Percentiles rank a stretch among this genome's conserved stretches.
These are phyloP conservation scores for Carterocephalus palaemon DNA, from an alignment of 2,888 invertebrate species.

Conservation along the genomic window DNA sequence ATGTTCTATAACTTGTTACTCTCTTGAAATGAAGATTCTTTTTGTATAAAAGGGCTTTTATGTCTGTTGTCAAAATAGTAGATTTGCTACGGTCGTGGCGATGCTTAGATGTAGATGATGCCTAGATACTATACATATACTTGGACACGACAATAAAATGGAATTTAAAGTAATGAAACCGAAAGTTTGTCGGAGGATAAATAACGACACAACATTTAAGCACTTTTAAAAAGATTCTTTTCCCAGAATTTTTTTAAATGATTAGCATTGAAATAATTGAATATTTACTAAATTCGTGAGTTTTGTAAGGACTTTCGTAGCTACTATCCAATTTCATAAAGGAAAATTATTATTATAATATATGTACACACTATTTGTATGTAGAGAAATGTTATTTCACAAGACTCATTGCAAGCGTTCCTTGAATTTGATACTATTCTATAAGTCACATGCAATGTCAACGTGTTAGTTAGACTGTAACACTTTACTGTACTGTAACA, in stretches of 20 bases:
- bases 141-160: not conserved
- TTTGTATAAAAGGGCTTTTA: not conserved
- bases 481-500: slow-evolving; percentile 9
- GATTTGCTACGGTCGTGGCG: too few species aligned
- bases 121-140: too few species aligned
- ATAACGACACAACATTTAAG: not conserved
- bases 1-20: slow-evolving; percentile 7
- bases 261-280: slow-evolving; percentile 2
- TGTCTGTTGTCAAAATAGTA: not conserved
- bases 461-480: not conserved
- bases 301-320: slow-evolving; percentile 1
- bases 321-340: slow-evolving; percentile 5
- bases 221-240: slow-evolving; percentile 6
- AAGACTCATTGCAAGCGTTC: slow-evolving; percentile 34
- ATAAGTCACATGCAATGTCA: slow-evolving; percentile 2
- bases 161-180: not conserved
- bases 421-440: slow-evolving; percentile 27
- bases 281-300: slow-evolving; percentile 5
- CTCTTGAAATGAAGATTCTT: not conserved
- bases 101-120: too few species aligned
- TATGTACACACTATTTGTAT: slow-evolving; percentile 10
- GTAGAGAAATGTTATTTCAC: slow-evolving; percentile 10
- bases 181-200: too few species aligned
- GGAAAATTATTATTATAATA: slow-evolving; percentile 1
- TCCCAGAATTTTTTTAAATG: not conserved